A percentile compares a stretch with the other conserved stretches of the same genome.
phyloP scores from a whole-genome alignment of 2,113 vertebrate species.

The Clarias magur region DNA sequence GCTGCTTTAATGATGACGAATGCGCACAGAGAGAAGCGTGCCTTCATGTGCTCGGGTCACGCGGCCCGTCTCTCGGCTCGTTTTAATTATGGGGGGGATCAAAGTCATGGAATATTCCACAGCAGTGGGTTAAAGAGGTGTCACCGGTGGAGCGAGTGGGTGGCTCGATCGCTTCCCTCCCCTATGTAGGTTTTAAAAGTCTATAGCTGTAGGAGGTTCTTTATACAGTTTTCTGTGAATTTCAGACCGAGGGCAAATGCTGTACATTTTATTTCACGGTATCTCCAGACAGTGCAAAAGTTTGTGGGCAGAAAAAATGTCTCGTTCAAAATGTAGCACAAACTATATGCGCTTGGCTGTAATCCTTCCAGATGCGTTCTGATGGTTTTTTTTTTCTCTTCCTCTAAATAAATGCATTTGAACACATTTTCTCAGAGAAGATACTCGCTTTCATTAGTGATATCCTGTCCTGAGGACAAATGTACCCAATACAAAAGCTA shows the following conservation, averaged over 20 bases:
- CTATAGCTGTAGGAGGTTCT: not conserved
- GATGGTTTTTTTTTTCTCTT: not conserved
- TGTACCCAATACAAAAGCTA: too few species aligned
- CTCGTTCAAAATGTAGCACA: not conserved
- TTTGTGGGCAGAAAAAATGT: not conserved
- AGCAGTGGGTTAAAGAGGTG: constrained; percentile 26
- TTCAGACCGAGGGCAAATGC: not conserved
- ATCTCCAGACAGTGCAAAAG: not conserved
- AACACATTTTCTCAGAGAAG: not conserved
- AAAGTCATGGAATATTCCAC: constrained; percentile 31
- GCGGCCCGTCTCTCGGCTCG: constrained; percentile 1
- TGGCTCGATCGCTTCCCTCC: constrained; percentile 7
- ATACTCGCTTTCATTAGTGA: not conserved
- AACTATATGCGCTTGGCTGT: not conserved
- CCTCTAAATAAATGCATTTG: not conserved
- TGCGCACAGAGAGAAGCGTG: constrained; percentile 37
- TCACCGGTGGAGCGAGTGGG: constrained; percentile 29
- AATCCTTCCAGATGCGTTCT: not conserved
- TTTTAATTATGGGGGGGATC: constrained; percentile 37
- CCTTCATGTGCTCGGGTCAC: constrained; percentile 35
- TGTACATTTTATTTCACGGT: not conserved
- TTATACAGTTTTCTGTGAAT: not conserved
- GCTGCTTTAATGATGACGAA: constrained; percentile 49
- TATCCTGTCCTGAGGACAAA: too few species aligned
- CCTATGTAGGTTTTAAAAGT: not conserved